Base-by-base conservation (phyloP, 2,797 vertebrate species). In the Pangasius macronema region DNA sequence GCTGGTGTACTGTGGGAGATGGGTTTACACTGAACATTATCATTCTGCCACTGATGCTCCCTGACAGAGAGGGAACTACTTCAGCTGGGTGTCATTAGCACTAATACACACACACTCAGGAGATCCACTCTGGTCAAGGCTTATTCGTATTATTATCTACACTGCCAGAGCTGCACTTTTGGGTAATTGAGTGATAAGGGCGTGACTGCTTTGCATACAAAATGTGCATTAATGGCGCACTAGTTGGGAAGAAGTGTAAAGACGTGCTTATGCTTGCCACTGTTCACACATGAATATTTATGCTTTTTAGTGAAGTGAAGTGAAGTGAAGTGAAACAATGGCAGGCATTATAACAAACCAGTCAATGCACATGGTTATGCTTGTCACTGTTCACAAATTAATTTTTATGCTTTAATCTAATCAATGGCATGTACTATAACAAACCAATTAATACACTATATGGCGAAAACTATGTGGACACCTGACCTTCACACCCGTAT, bases 211-310 rank as follows among this genome's bases (percentile, higher is more conserved):
- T 92, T 85, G 82, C 75, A 85, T 81, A 61, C 39, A 73, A 65
- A 80, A 36, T 61, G 24, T 53, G 90, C 92, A 93, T 93, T 94
- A 93, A 93, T 30, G 91, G 90, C 7, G 91, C 90, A 90, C 36
- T 39, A 10, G 30, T 18, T 42, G 22, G 13, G 30, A 68, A 39
- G 30, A 82, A 75, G 67, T 2, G 10, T 39, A 49, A 61, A 59
- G 4, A 36, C 18, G 18, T 27, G 73, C 22, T 42, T 72, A 59
- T 0, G 53, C 42, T 42, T 42, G 42, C 53, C 63, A 61, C 36
- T 67, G n/a, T 36, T 72, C 49, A 53, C 30, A 53, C 53, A 33
- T 18, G 39, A 39, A 61, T 24, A 5, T 59, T 24, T 80, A 59
- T 79, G 53, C 11, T 30, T 76, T 51, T 16, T 16, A 5, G 39